Base-by-base conservation (phyloP, 2,797 vertebrate species). In the Poeciliopsis gracilis region DNA sequence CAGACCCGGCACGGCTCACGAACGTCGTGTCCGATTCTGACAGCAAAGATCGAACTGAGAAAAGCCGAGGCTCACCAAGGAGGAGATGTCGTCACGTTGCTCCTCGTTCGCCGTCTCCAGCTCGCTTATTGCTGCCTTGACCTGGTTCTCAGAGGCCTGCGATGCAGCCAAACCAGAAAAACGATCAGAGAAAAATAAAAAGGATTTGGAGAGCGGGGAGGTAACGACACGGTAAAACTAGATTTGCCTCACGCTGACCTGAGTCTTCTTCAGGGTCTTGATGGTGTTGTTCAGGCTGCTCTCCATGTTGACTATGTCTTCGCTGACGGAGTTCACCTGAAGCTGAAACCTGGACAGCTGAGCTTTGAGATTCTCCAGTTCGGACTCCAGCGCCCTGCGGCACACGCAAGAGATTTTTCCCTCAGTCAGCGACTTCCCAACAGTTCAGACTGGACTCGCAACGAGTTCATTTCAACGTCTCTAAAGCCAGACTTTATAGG, bases 301-400 rank as follows among this genome's bases (percentile, higher is more conserved):
- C 85, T 95, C 91, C 92, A 93, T 93, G 59, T 23, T 66, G 28
- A 73, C 57, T 75, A 94, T 93, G 61, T 91, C 88, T 28, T 92
- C 78, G 0, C 83, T 92, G 66, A 94, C 92, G 1, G 87, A 93
- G 74, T 45, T 85, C 55, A 85, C 74, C 10, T 95, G 93, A 43
- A 88, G 76, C 82, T 93, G 90, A 80, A 95, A 95, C 80, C 90
- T 90, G 79, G 81, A 83, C 72, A 95, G 88, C 87, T 95, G 94
- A 63, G 93, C 94, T 81, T 83, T 78, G 59, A 83, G 84, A 78
- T 95, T 95, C 82, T 94, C 93, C 77, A 95, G 84, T 75, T 95
- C 94, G 0, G 89, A 93, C 87, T 82, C 92, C 92, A 92, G 49
- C 85, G 86, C 45, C 5, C 88, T 91, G 77, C 18, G 75, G 81